These are phyloP conservation scores for Gastrophryne carolinensis DNA, from an alignment of 2,797 vertebrate species.

Conservation along the genomic window DNA sequence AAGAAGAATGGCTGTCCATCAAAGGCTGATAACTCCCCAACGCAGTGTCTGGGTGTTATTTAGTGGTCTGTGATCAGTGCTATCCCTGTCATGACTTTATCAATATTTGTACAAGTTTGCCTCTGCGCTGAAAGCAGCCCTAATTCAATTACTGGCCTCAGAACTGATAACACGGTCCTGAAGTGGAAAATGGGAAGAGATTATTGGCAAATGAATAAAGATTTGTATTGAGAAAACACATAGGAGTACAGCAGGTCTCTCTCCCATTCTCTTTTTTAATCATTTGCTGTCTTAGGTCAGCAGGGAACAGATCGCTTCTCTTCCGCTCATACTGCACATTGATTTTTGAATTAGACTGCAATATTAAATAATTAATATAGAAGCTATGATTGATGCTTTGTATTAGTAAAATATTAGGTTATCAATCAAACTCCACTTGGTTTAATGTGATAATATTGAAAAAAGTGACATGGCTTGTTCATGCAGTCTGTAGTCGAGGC, in stretches of 20 bases:
- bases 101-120: slow-evolving; percentile 65
- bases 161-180: slow-evolving; percentile 81
- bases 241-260: slow-evolving; percentile 68
- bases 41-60: slow-evolving; percentile 53
- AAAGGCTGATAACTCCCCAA: slow-evolving; percentile 34
- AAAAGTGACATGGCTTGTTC: slow-evolving; percentile 95
- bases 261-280: slow-evolving; percentile 65
- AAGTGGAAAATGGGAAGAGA: slow-evolving; percentile 80
- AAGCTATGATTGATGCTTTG: slow-evolving; percentile 99
- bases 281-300: slow-evolving; percentile 77
- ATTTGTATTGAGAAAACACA: slow-evolving; percentile 80
- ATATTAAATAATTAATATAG: slow-evolving; percentile 99
- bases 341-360: slow-evolving; percentile 98
- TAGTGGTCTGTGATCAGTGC: slow-evolving; percentile 64
- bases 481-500: slow-evolving; percentile 97
- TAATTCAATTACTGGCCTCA: slow-evolving; percentile 83
- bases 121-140: slow-evolving; percentile 76
- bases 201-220: slow-evolving; percentile 92
- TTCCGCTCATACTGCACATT: slow-evolving; percentile 81
- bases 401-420: slow-evolving; percentile 99
- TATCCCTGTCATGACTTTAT: slow-evolving; percentile 72
- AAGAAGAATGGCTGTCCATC: slow-evolving; percentile 58
- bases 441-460: slow-evolving; percentile 99
- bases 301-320: slow-evolving; percentile 78
- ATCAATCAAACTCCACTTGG: slow-evolving; percentile 99